Evolutionary conservation across 2,113 vertebrate genomes (phyloP).

Genomic region (Mus spicilegus): DNA sequence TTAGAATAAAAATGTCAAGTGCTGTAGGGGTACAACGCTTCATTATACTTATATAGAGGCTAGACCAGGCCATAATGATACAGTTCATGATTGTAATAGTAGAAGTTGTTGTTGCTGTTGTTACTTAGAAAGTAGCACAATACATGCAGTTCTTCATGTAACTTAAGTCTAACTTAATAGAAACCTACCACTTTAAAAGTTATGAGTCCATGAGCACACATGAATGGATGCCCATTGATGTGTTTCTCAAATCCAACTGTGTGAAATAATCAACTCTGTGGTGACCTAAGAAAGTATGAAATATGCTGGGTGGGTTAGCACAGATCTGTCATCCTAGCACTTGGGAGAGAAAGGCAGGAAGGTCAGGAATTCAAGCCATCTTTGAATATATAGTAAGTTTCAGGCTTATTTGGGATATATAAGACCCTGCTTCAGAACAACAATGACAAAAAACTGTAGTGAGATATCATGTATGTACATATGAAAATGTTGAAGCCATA

Average conservation of each 20-base stretch:
- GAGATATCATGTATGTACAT: not conserved
- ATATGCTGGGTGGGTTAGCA: too few relatives aligned
- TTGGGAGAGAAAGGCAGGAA: not conserved
- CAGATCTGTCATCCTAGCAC: not conserved
- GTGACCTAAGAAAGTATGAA: not conserved
- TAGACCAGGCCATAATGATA: not conserved
- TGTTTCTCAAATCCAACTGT: not conserved
- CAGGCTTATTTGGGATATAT: not conserved
- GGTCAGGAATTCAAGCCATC: not conserved
- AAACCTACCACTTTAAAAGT: not conserved
- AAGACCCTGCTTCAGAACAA: not conserved
- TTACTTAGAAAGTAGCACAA: not conserved
- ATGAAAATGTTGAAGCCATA: not conserved
- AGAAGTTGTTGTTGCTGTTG: not conserved
- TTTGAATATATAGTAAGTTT: not conserved
- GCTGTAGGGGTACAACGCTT: not conserved
- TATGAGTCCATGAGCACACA: not conserved
- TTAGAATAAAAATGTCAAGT: constrained; percentile 7
- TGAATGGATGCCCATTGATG: fast-evolving
- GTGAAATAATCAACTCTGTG: not conserved
- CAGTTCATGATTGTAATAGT: not conserved
- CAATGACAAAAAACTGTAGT: too few relatives aligned
- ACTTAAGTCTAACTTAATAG: not conserved
- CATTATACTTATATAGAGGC: not conserved
- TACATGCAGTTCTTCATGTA: not conserved